A percentile compares a stretch with the other conserved stretches of the same genome.
These are phyloP conservation scores for Cyanoderma ruficeps DNA, from an alignment of 2,113 vertebrate genomes.

Conservation along the genomic window DNA sequence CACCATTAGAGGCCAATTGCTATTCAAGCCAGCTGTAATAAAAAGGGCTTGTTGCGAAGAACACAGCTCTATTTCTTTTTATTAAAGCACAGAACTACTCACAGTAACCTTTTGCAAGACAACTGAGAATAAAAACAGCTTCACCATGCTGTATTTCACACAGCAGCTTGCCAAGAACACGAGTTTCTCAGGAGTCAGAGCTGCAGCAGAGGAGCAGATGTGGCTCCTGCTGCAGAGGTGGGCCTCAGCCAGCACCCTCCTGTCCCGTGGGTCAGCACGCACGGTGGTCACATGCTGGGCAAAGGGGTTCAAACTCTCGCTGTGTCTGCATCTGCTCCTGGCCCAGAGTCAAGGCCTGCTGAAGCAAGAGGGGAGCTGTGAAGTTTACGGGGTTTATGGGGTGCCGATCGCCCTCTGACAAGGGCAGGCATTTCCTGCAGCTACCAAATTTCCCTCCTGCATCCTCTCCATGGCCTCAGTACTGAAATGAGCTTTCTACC, in stretches of 20 bases:
- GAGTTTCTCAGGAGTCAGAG: background rate
- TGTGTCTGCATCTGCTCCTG: background rate
- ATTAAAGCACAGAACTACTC: constrained; percentile 58
- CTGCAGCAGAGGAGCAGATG: background rate
- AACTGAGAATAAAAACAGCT: constrained; percentile 41
- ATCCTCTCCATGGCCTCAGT: background rate
- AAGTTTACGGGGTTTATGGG: background rate
- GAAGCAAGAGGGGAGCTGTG: background rate
- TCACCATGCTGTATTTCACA: constrained; percentile 2
- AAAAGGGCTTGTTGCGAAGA: constrained; percentile 48
- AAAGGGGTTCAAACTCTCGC: background rate
- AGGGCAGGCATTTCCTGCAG: background rate
- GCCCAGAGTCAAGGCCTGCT: background rate
- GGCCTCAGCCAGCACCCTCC: background rate
- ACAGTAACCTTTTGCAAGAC: constrained; percentile 37
- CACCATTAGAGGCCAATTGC: constrained; percentile 44
- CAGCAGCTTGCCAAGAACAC: constrained; percentile 26
- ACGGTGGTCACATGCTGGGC: fast-evolving
- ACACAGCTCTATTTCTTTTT: constrained; percentile 56
- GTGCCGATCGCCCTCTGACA: background rate
- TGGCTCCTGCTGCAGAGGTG: background rate
- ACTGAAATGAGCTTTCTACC: background rate
- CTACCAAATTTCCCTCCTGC: background rate
- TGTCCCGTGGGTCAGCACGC: fast-evolving
- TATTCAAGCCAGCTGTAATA: constrained; percentile 61